Evolutionary conservation across 1,140 invertebrate species (phyloP).

Genomic region (fruit fly (Drosophila melanogaster)): Release_6_plus_ISO1_MT NT_033777.3:13997001-13997500

Average conservation of each 20-base stretch:
- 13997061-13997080: constrained; percentile 42
- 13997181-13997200: too few relatives aligned
- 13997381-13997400: constrained; percentile 25
- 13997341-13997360: constrained; percentile 26
- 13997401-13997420: constrained; percentile 15
- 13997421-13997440: constrained; percentile 24
- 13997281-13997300: neutral
- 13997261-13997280: neutral
- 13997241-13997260: neutral
- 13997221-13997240: too few relatives aligned
- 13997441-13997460: constrained; percentile 6
- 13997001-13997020: constrained; percentile 82
- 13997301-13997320: constrained; percentile 17
- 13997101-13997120: neutral
- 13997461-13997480: constrained; percentile 9
- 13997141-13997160: constrained; percentile 33
- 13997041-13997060: too few relatives aligned
- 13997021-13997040: constrained; percentile 25
- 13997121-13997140: constrained; percentile 64
- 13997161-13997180: constrained; percentile 15
- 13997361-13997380: constrained; percentile 17
- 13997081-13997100: constrained; percentile 23
- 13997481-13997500: constrained; percentile 48
- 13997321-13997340: constrained; percentile 24
- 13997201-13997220: too few relatives aligned